Percentiles rank a stretch among this genome's conserved stretches.
phyloP scores from a whole-genome alignment of 2,113 vertebrate species.

The Pachyramphus minor region DNA sequence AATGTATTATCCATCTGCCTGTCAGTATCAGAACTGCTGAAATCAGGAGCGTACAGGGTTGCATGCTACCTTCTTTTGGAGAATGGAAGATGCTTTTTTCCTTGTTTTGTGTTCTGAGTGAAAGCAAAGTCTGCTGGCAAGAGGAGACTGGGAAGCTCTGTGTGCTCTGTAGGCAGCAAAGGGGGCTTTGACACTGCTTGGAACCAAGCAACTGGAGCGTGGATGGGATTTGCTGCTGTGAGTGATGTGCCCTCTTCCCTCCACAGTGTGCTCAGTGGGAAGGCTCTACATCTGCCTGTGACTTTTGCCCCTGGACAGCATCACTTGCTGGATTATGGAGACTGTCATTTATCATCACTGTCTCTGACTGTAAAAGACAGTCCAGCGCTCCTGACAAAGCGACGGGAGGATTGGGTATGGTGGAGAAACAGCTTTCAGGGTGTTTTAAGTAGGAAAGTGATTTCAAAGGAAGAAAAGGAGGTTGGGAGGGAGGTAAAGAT shows the following conservation, averaged over 20 bases:
- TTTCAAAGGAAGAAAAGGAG: not conserved
- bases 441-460: not conserved
- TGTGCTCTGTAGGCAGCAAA: not conserved
- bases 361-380: constrained; percentile 33
- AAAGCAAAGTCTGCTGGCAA: not conserved
- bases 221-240: not conserved
- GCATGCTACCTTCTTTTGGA: not conserved
- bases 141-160: not conserved
- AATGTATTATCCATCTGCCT: not conserved
- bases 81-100: not conserved
- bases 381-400: not conserved
- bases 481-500: not conserved
- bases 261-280: not conserved
- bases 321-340: constrained; percentile 42
- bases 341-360: constrained; percentile 38
- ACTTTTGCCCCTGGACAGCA: not conserved
- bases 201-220: fast-evolving
- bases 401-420: not conserved
- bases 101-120: not conserved
- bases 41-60: not conserved
- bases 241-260: constrained; percentile 1
- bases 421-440: not conserved
- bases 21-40: not conserved
- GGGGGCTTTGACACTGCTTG: not conserved
- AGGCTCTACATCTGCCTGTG: not conserved